Base-by-base conservation (phyloP, 2,888 invertebrate genomes). In the Eupithecia dodoneata region DNA sequence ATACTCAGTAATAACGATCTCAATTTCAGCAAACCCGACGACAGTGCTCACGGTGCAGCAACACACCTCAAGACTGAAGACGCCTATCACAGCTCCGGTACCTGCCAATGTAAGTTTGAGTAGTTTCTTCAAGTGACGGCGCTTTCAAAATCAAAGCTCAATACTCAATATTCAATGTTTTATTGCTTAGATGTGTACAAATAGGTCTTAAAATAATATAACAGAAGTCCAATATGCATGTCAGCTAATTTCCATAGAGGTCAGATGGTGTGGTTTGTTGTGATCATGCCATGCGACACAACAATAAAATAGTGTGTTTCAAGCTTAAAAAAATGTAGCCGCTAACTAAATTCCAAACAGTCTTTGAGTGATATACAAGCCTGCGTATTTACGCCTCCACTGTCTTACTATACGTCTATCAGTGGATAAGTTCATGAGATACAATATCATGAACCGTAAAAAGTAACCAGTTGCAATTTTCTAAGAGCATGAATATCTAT, bases 61-160 rank as follows among this genome's bases (percentile, higher is more conserved):
- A 87, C 92, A 93, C 84, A 85, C 90, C 2, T 92, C 94, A 7
- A 88, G 95, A 69, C 91, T 92, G 73, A 95, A 94, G 84, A 94
- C 93, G 0, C 96, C 97, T 73, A 98, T 98, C 87, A 98, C 98
- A 41, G 97, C 97, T 70, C 98, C 98, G 0, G 97, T 97, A 84
- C 98, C 98, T 67, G 98, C 98, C 82, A 98, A 98, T 93, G 98
- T 98, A 94, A 97, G 97, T 96, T 41, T 63, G 4, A 69, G 15
- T 7, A 3, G 15, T 63, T 6, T 18, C 30, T 18, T 59, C 10
- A 63, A 63, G 63, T 9, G 18, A 59, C 0, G 59, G 59, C n/a
- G 9, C 18, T 59, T 59, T 55, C 55, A 7, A 55, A 55, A 6
- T 6, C n/a, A n/a, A 59, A 3, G 18, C n/a, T 55, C 55, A 55